Conservation (phyloP, 2,113 vertebrate species). For the Callipepla squamata region DNA sequence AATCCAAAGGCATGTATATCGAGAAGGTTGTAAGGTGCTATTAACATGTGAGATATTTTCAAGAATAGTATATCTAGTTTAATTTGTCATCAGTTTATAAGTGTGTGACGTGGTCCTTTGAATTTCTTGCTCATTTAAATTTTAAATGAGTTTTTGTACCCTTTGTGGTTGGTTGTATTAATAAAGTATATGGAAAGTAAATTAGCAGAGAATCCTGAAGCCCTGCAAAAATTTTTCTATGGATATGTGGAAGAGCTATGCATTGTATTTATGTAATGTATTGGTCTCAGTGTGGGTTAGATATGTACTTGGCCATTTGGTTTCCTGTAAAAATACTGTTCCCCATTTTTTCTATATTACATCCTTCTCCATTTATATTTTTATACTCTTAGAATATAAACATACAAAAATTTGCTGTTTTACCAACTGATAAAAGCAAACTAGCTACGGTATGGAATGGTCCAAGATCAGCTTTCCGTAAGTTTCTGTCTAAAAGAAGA, state of each 20-base stretch:
- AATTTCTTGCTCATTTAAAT: not conserved
- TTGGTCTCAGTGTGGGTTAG: constrained; percentile 1
- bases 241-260: not conserved
- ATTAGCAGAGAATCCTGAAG: not conserved
- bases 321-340: constrained; percentile 37
- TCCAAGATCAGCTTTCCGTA: not conserved
- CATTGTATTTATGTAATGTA: not conserved
- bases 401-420: not conserved
- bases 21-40: not conserved
- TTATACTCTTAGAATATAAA: constrained; percentile 36
- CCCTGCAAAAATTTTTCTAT: not conserved
- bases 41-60: not conserved
- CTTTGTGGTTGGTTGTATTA: not conserved
- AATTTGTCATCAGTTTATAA: not conserved
- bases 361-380: constrained; percentile 24
- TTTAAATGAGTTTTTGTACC: not conserved
- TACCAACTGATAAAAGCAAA: constrained; percentile 29
- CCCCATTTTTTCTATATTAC: constrained; percentile 24
- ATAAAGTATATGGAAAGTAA: not conserved
- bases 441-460: not conserved
- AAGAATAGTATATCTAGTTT: not conserved
- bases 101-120: not conserved
- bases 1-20: not conserved
- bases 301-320: not conserved
- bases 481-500: not conserved